A percentile compares a stretch with the other conserved stretches of the same genome.
Evolutionary conservation across 2,888 invertebrate genomes (phyloP).

Genomic region (Andricus curvator): DNA sequence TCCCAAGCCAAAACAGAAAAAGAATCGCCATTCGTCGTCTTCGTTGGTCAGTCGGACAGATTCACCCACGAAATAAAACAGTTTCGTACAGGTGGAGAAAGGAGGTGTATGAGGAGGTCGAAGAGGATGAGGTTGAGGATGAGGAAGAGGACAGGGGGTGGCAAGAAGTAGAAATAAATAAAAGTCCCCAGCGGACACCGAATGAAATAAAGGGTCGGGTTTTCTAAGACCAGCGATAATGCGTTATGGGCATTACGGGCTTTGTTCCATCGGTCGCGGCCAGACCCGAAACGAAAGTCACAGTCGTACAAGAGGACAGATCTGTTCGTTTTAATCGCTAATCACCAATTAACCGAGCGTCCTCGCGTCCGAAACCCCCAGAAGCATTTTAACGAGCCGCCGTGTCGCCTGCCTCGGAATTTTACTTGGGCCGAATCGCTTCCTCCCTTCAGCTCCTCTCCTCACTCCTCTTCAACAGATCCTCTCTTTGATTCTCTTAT

Average conservation of each 20-base stretch:
- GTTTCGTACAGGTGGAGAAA: neutral
- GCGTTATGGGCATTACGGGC: slow-evolving; percentile 59
- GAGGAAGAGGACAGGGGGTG: slow-evolving; percentile 16
- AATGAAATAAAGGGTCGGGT: slow-evolving; percentile 56
- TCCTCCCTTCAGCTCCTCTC: slow-evolving; percentile 46
- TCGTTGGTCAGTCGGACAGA: slow-evolving; percentile 1
- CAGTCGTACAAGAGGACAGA: slow-evolving; percentile 61
- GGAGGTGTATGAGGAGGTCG: neutral
- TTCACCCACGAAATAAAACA: slow-evolving; percentile 25
- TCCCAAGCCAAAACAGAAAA: slow-evolving; percentile 15
- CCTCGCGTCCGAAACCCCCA: slow-evolving; percentile 76
- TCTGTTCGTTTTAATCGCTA: slow-evolving; percentile 78
- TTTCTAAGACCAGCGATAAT: slow-evolving; percentile 62
- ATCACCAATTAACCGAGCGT: slow-evolving; percentile 78
- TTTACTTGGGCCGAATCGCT: slow-evolving; percentile 69
- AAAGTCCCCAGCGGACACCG: slow-evolving; percentile 46
- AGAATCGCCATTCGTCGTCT: slow-evolving; percentile 24
- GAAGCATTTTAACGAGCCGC: slow-evolving; percentile 79
- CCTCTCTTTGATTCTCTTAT: slow-evolving; percentile 51
- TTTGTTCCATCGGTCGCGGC: slow-evolving; percentile 55
- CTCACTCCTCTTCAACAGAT: slow-evolving; percentile 48
- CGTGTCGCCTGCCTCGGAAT: slow-evolving; percentile 75
- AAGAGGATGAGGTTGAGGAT: neutral
- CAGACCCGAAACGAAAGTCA: slow-evolving; percentile 56
- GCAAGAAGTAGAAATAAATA: slow-evolving; percentile 43